A percentile compares a stretch with the other conserved stretches of the same genome.
phyloP scores from a whole-genome alignment of 2,113 vertebrate genomes.

The Colaptes auratus region DNA sequence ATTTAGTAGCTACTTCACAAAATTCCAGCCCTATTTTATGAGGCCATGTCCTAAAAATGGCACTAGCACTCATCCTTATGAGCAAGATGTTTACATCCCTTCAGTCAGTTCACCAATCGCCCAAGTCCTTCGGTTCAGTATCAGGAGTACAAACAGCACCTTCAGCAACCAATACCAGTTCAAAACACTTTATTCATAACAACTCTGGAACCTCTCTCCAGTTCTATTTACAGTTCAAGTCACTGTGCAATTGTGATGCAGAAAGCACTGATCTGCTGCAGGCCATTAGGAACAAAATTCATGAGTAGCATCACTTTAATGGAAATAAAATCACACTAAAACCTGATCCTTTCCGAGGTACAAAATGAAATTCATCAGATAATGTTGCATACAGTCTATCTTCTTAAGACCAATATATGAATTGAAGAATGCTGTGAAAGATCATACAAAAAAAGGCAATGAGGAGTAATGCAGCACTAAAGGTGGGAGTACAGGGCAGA shows the following conservation, averaged over 20 bases:
- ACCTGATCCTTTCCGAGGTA: slow-evolving; percentile 42
- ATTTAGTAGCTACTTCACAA: background rate
- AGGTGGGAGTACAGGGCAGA: background rate
- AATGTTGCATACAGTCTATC: background rate
- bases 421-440: background rate
- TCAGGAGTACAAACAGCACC: background rate
- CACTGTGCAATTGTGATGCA: background rate
- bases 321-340: slow-evolving; percentile 53
- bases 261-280: background rate
- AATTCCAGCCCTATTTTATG: background rate
- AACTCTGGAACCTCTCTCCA: background rate
- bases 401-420: background rate
- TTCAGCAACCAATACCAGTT: background rate
- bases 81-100: accelerated
- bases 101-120: background rate
- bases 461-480: background rate
- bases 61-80: background rate
- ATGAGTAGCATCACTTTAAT: slow-evolving; percentile 57
- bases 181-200: slow-evolving; percentile 24
- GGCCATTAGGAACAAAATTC: background rate
- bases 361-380: slow-evolving; percentile 7
- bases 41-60: background rate
- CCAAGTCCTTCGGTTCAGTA: accelerated
- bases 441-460: background rate
- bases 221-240: background rate